Evolutionary conservation across 2,888 invertebrate species (phyloP), one percentile per base, ranked within the genome.

Genomic region (Cryptocephalus primarius): DNA sequence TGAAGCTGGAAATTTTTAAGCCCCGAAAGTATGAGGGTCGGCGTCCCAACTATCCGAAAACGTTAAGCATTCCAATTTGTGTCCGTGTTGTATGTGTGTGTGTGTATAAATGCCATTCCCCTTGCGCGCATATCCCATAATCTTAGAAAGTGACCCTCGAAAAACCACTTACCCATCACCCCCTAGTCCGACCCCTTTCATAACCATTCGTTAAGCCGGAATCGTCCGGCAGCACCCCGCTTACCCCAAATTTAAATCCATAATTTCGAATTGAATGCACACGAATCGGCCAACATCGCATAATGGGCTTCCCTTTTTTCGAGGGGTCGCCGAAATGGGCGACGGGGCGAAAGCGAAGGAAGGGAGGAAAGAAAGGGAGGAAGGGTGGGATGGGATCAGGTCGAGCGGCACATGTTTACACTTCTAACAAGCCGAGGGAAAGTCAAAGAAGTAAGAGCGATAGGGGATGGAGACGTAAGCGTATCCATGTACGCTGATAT

Each of bases 221-320:
- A 36, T 41, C 41, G 41, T 41, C 31, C 41, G 11, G 39, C 12
- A n/a, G 43, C 38, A 32, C 12, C 42, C 36, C n/a, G 22, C 41
- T 40, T 45, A 46, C 44, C 50, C 49, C 50, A 40, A 46, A 50
- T 49, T 45, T 47, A 40, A 47, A 48, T 51, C 53, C 51, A 50
- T 54, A 51, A 54, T 54, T 54, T 50, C 49, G 46, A 48, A 48
- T 51, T 51, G 45, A 50, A 47, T 48, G 49, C 50, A 51, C 51
- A 49, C 44, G 49, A 49, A 50, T 48, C 42, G 51, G 43, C 45
- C 48, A 50, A 50, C 51, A 51, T 45, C 32, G 43, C 44, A 47
- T 44, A 48, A 51, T 47, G 46, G 51, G 50, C 50, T 50, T 47
- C 50, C 46, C 51, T 44, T 46, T 38, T 47, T 47, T 44, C 42